Evolutionary conservation across 2,888 invertebrate species (phyloP).

Genomic region (Choreutis nemorana): DNA sequence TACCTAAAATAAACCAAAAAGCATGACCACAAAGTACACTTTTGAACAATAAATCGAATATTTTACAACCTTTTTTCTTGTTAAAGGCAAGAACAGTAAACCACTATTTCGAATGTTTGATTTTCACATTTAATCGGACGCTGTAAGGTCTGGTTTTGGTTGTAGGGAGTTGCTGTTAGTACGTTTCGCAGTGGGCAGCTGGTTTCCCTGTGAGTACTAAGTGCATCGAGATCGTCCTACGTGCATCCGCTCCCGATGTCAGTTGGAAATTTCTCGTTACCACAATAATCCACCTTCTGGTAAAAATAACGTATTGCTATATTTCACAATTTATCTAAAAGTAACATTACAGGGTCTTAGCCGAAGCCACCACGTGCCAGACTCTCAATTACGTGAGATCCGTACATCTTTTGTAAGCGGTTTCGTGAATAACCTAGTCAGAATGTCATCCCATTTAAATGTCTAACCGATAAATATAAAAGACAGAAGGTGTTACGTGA

Average conservation of each 20-base stretch:
- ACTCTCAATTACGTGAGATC: no score
- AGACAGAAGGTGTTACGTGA: no score
- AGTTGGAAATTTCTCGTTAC: constrained; percentile 60
- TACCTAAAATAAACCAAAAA: constrained; percentile 13
- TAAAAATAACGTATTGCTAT: constrained; percentile 39
- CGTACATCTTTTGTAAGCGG: no score
- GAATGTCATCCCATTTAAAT: no score
- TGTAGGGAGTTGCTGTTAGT: no score
- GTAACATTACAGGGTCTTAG: no score
- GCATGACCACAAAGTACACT: constrained; percentile 12
- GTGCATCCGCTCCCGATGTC: constrained; percentile 55
- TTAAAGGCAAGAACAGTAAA: no score
- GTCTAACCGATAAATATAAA: no score
- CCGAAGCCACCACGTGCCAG: no score
- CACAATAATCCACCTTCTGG: constrained; percentile 52
- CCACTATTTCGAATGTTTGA: no score
- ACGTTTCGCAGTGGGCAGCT: background rate
- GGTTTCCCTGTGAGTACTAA: constrained; percentile 26
- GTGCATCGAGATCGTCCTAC: constrained; percentile 57
- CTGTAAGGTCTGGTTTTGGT: background rate
- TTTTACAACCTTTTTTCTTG: constrained; percentile 21
- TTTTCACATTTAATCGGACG: background rate
- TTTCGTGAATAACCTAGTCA: no score
- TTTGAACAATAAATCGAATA: constrained; percentile 8
- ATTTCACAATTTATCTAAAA: constrained; percentile 49